Evolutionary conservation across 2,113 vertebrate species (phyloP).

Genomic region (Stegastes partitus): DNA sequence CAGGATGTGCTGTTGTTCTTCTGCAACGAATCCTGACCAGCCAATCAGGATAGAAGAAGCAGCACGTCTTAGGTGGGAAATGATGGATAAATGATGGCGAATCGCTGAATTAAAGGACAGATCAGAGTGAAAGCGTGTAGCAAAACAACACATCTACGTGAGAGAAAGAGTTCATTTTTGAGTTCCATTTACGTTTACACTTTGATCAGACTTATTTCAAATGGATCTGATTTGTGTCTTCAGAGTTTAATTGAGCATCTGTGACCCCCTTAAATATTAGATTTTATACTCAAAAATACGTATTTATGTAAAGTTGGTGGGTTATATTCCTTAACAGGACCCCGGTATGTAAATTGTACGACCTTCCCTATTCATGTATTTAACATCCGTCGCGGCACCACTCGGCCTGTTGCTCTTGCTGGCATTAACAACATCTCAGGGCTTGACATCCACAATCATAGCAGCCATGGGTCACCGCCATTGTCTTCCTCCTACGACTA

Average conservation of each 20-base stretch:
- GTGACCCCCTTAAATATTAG: not conserved
- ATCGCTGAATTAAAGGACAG: conserved; percentile 41
- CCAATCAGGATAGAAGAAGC: conserved; percentile 82
- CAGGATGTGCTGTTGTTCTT: conserved; percentile 59
- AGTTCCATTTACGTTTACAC: not conserved
- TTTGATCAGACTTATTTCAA: conserved; percentile 1
- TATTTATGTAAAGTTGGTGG: not conserved
- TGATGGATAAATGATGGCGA: not conserved
- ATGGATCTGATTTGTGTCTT: not conserved
- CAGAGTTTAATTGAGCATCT: not conserved
- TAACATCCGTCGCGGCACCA: conserved; percentile 16
- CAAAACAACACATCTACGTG: not conserved
- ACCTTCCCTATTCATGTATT: not conserved
- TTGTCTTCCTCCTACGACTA: conserved; percentile 51
- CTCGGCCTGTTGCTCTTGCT: conserved; percentile 42
- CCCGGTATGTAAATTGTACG: not conserved
- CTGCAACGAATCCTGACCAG: conserved; percentile 79
- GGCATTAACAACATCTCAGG: conserved; percentile 78
- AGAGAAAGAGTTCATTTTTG: not conserved
- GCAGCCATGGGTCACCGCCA: conserved; percentile 14
- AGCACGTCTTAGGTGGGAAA: not conserved
- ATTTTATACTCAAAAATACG: not conserved
- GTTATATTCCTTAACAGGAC: not conserved
- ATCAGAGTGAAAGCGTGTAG: not conserved
- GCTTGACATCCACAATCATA: conserved; percentile 64